Evolutionary conservation across 2,113 vertebrate genomes (phyloP).

Genomic region (Piaya cayana): DNA sequence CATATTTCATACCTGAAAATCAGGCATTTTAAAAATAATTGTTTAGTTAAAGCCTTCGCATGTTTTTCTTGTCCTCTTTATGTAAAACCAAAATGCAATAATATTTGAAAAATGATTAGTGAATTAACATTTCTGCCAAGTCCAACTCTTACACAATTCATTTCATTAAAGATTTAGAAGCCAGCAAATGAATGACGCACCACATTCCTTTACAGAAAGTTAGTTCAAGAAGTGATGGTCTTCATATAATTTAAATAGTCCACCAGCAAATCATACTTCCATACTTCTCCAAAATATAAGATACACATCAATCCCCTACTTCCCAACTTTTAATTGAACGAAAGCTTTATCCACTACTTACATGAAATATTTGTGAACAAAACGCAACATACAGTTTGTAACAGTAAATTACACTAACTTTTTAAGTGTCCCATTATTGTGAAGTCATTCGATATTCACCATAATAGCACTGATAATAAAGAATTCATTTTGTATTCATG

Average conservation of each 20-base stretch:
- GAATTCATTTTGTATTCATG: slow-evolving; percentile 76
- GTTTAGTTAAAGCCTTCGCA: neutral
- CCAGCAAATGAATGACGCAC: slow-evolving; percentile 1
- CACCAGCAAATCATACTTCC: neutral
- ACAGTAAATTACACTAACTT: slow-evolving; percentile 67
- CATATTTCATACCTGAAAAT: neutral
- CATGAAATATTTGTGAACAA: slow-evolving; percentile 56
- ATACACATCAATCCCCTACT: slow-evolving; percentile 2
- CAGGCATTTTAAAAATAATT: neutral
- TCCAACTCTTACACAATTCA: neutral
- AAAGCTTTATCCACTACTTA: neutral
- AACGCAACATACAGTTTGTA: slow-evolving; percentile 51
- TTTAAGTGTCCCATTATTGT: slow-evolving; percentile 74
- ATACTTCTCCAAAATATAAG: neutral
- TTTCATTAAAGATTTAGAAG: slow-evolving; percentile 17
- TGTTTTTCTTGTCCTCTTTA: neutral
- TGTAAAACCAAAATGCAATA: neutral
- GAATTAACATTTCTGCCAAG: slow-evolving; percentile 15
- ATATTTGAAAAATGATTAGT: neutral
- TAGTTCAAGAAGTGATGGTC: slow-evolving; percentile 15
- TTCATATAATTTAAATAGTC: neutral
- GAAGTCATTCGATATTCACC: slow-evolving; percentile 67
- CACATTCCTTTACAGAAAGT: neutral
- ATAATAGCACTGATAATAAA: slow-evolving; percentile 75
- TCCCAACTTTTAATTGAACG: slow-evolving; percentile 20